Evolutionary conservation across 2,113 vertebrate species (phyloP).

Genomic region (Malurus melanocephalus): DNA sequence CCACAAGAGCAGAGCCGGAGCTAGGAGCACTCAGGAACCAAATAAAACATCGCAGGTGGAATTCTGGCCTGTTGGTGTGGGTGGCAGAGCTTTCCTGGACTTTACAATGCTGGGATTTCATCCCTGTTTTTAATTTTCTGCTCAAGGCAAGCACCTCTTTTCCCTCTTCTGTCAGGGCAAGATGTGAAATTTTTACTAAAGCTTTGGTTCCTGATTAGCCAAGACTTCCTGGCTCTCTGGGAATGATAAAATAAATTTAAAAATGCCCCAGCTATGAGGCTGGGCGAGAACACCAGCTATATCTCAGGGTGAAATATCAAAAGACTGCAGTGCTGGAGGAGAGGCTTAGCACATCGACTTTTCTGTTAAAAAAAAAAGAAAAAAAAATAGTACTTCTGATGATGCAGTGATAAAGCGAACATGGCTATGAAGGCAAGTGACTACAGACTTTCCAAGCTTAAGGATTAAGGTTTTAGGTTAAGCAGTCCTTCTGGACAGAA

Average conservation of each 20-base stretch:
- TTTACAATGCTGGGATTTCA: not conserved
- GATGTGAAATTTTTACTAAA: not conserved
- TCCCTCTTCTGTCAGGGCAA: not conserved
- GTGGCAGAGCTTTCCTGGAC: not conserved
- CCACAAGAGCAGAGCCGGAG: not conserved
- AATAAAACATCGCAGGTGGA: not conserved
- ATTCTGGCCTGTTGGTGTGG: not conserved
- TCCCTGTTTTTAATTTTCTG: not conserved
- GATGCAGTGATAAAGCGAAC: constrained; percentile 57
- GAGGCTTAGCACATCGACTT: constrained; percentile 67
- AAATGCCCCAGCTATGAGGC: not conserved
- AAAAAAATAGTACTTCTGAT: constrained; percentile 43
- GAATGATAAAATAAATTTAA: constrained; percentile 36
- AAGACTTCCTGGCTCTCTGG: not conserved
- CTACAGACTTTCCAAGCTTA: constrained; percentile 64
- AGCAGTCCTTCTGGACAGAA: constrained; percentile 63
- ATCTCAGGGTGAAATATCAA: constrained; percentile 52
- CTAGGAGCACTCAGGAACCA: not conserved
- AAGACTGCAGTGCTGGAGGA: constrained; percentile 64
- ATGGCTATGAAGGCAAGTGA: constrained; percentile 62
- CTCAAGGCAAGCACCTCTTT: not conserved
- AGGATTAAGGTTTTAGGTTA: constrained; percentile 69
- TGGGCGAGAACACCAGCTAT: constrained; percentile 27
- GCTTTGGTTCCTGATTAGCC: not conserved
- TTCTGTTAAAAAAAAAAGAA: constrained; percentile 27